A percentile compares a stretch with the other conserved stretches of the same genome.
Evolutionary conservation across 1,140 invertebrate genomes (phyloP).

Genomic region (Nasonia longicornis): DNA sequence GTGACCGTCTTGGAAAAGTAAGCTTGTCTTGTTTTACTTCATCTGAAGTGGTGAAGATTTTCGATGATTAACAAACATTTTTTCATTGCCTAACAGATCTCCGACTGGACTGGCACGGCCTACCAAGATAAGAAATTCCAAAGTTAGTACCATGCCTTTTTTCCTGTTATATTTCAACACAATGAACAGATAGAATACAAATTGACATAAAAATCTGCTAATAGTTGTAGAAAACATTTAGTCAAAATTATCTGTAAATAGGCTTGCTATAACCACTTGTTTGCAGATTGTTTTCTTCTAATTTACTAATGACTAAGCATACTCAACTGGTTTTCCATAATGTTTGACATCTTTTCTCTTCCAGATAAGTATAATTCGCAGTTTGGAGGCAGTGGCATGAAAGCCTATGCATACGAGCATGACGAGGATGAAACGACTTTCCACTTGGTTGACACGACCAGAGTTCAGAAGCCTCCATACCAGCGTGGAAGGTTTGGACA

Average conservation of each 20-base stretch:
- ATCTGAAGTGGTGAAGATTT: not conserved
- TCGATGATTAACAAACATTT: not conserved
- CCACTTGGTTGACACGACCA: constrained; percentile 95
- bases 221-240: too few species aligned
- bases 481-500: constrained; percentile 86
- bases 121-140: constrained; percentile 96
- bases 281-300: not conserved
- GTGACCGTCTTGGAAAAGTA: constrained; percentile 94
- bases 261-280: not conserved
- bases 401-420: constrained; percentile 96
- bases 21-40: constrained; percentile 38
- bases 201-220: too few species aligned
- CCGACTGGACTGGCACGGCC: constrained; percentile 96
- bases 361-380: constrained; percentile 95
- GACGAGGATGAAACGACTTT: constrained; percentile 99
- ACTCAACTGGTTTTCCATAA: too few species aligned
- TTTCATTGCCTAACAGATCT: constrained; percentile 74
- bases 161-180: not conserved
- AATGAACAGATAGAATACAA: too few species aligned
- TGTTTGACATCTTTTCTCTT: constrained; percentile 54
- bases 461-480: constrained; percentile 90
- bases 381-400: constrained; percentile 86
- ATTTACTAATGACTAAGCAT: too few species aligned
- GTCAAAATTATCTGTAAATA: not conserved
- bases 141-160: constrained; percentile 75